phyloP scores from a whole-genome alignment of 2,888 invertebrate species.

The Cheilosia soror region DNA sequence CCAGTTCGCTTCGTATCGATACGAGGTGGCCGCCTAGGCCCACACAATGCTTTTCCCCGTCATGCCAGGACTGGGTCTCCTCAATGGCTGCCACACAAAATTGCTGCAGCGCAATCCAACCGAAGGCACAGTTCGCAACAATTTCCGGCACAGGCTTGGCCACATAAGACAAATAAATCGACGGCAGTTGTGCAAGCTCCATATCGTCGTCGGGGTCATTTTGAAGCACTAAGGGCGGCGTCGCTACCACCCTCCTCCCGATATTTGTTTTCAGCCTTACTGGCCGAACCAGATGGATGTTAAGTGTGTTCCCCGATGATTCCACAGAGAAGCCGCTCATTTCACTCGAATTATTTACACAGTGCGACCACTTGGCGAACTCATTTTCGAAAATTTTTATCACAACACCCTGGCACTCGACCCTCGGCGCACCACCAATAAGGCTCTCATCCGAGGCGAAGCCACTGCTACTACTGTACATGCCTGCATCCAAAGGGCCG shows the following conservation, averaged over 20 bases:
- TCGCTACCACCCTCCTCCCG: background rate
- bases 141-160: slow-evolving; percentile 87
- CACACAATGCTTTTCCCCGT: slow-evolving; percentile 88
- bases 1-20: slow-evolving; percentile 87
- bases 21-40: slow-evolving; percentile 88
- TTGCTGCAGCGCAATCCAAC: slow-evolving; percentile 88
- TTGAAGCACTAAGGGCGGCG: background rate
- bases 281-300: slow-evolving; percentile 77
- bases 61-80: slow-evolving; percentile 86
- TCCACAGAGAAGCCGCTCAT: slow-evolving; percentile 78
- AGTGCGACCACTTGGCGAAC: slow-evolving; percentile 79
- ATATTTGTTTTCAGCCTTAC: slow-evolving; percentile 55
- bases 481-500: slow-evolving; percentile 31
- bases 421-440: slow-evolving; percentile 61
- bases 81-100: slow-evolving; percentile 88
- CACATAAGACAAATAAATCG: slow-evolving; percentile 87
- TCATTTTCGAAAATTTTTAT: slow-evolving; percentile 79
- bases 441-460: slow-evolving; percentile 64
- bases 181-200: slow-evolving; percentile 81
- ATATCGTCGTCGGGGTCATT: background rate
- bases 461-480: slow-evolving; percentile 56
- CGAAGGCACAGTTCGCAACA: slow-evolving; percentile 88
- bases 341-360: slow-evolving; percentile 77
- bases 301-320: slow-evolving; percentile 79
- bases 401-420: slow-evolving; percentile 78